Evolutionary conservation across 2,888 invertebrate genomes (phyloP).

Genomic region (Caenorhabditis japonica): DNA sequence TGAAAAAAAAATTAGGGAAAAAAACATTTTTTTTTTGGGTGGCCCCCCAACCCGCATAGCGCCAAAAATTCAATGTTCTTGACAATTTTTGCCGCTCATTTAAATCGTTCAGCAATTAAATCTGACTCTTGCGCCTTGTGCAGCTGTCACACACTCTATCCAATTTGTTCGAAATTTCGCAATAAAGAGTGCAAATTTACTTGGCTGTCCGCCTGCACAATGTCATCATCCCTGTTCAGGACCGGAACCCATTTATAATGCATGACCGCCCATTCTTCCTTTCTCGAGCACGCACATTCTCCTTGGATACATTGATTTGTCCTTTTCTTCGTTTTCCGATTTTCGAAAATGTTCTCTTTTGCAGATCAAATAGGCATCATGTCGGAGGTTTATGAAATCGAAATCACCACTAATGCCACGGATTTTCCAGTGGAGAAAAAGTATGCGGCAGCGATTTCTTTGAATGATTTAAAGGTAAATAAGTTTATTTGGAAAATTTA

Average conservation of each 20-base stretch:
- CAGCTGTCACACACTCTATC: too few species aligned
- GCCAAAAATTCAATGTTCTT: too few species aligned
- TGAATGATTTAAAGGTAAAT: constrained; percentile 62
- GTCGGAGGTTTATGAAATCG: constrained; percentile 52
- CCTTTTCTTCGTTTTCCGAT: neutral
- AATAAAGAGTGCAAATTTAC: constrained; percentile 20
- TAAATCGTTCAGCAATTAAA: neutral
- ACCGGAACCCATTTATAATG: constrained; percentile 50
- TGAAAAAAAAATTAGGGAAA: too few species aligned
- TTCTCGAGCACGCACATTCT: constrained; percentile 11
- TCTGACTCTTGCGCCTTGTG: constrained; percentile 12
- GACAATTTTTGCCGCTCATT: too few species aligned
- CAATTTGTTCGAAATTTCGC: constrained; percentile 29
- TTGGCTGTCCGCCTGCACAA: constrained; percentile 3
- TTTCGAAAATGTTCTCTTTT: constrained; percentile 2
- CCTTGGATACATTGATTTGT: constrained; percentile 18
- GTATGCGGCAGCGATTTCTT: constrained; percentile 43
- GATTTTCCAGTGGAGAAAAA: constrained; percentile 66
- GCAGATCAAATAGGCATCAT: too few species aligned
- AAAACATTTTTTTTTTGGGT: too few species aligned
- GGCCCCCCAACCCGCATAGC: too few species aligned
- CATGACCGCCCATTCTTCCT: constrained; percentile 47
- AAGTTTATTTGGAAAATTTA: neutral
- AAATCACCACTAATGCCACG: constrained; percentile 65
- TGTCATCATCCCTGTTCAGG: constrained; percentile 19